These are phyloP conservation scores for Microcebus jonahi DNA, from an alignment of 2,113 vertebrate species.

Conservation along the genomic window DNA sequence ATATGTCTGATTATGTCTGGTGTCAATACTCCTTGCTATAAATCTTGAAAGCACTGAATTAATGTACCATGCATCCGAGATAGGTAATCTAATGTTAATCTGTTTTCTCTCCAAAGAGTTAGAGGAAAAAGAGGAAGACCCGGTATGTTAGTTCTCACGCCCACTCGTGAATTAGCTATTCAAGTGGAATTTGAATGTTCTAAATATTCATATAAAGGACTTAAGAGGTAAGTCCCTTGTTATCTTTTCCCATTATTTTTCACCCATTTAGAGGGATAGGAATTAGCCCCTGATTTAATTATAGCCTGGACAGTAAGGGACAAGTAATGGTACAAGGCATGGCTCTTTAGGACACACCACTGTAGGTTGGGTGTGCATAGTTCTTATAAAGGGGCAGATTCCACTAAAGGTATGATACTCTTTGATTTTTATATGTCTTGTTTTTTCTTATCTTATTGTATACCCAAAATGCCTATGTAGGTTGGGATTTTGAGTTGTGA, in stretches of 20 bases:
- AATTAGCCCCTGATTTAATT: not conserved
- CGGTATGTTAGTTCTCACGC: conserved; percentile 96
- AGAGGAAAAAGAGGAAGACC: conserved; percentile 88
- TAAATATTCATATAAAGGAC: conserved; percentile 94
- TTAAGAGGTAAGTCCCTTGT: conserved; percentile 89
- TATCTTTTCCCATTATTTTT: not conserved
- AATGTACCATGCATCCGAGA: not conserved
- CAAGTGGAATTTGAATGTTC: conserved; percentile 95
- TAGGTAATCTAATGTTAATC: not conserved
- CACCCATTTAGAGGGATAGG: not conserved
- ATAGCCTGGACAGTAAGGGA: not conserved
- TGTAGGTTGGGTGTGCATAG: not conserved
- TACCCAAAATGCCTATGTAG: not conserved
- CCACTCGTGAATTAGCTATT: conserved; percentile 96
- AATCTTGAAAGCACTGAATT: not conserved
- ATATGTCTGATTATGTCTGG: not conserved
- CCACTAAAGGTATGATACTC: not conserved
- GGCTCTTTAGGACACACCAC: not conserved
- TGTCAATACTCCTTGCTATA: not conserved
- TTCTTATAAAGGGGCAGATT: conserved; percentile 1
- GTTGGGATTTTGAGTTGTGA: conserved; percentile 29
- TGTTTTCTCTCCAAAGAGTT: conserved; percentile 81
- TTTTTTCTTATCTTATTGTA: not conserved
- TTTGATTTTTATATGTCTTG: not conserved
- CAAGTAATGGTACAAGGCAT: not conserved